Conservation (phyloP, 2,113 vertebrate genomes). For the Clarias gariepinus region DNA sequence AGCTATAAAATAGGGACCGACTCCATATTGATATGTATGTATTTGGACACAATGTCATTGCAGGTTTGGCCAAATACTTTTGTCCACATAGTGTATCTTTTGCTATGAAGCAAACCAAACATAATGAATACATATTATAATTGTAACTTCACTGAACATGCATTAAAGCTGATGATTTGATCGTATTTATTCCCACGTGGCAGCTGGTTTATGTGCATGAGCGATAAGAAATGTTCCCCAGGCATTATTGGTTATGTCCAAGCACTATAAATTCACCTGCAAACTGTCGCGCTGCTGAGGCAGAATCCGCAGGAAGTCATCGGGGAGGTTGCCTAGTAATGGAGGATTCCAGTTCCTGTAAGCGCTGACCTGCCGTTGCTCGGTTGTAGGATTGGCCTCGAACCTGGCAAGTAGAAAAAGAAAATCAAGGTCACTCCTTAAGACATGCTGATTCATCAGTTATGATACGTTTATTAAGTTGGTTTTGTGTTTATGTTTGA, state of each 20-base stretch:
- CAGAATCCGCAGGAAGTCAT: conserved; percentile 92
- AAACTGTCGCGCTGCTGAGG: conserved; percentile 82
- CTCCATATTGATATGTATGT: too few species aligned
- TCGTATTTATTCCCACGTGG: background rate
- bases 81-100: background rate
- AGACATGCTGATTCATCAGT: background rate
- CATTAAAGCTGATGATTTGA: background rate
- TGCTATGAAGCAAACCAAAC: background rate
- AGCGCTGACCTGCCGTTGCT: conserved; percentile 64
- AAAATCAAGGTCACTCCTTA: background rate
- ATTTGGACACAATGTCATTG: too few species aligned
- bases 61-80: too few species aligned
- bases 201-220: background rate
- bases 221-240: background rate
- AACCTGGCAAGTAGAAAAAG: conserved; percentile 60
- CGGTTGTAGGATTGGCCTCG: conserved; percentile 57
- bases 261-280: conserved; percentile 68
- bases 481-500: background rate
- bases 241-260: background rate
- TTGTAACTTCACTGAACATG: background rate
- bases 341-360: conserved; percentile 96
- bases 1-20: too few species aligned
- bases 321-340: conserved; percentile 88
- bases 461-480: background rate
- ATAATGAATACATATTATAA: background rate